Evolutionary conservation across 1,140 invertebrate species (phyloP).

Genomic region (Calliopsis andreniformis): DNA sequence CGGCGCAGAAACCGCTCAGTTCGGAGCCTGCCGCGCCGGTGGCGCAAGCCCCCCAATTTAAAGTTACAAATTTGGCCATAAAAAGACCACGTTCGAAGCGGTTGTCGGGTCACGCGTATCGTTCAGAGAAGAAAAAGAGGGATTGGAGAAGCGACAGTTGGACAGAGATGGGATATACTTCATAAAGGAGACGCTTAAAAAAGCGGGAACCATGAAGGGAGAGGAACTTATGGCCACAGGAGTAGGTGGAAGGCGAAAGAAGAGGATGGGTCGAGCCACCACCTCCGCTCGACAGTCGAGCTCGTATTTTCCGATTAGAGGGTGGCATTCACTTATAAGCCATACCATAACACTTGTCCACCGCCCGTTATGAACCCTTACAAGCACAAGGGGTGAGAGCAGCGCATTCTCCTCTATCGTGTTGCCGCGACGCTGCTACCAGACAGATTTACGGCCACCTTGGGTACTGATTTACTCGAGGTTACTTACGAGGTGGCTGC

Average conservation of each 20-base stretch:
- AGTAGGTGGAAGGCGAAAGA: background rate
- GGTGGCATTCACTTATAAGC: constrained; percentile 82
- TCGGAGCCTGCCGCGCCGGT: constrained; percentile 38
- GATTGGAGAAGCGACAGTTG: background rate
- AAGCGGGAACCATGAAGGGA: constrained; percentile 13
- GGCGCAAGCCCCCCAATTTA: constrained; percentile 72
- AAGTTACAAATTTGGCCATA: constrained; percentile 79
- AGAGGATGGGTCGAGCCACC: constrained; percentile 34
- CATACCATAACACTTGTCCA: constrained; percentile 82
- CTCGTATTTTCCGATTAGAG: constrained; percentile 82
- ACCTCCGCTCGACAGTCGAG: constrained; percentile 76
- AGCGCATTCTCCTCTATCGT: constrained; percentile 16
- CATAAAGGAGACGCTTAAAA: constrained; percentile 42
- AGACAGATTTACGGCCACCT: constrained; percentile 81
- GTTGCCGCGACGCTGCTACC: constrained; percentile 60
- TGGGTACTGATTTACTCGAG: constrained; percentile 80
- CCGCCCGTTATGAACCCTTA: constrained; percentile 77
- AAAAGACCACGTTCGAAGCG: constrained; percentile 66
- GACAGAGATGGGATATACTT: constrained; percentile 7
- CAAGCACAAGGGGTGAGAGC: constrained; percentile 24
- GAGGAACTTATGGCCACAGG: background rate
- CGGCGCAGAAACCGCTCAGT: constrained; percentile 41
- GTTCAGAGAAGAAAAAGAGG: constrained; percentile 46
- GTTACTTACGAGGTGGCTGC: constrained; percentile 59
- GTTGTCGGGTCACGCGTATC: constrained; percentile 33